These are phyloP conservation scores for Sterna hirundo DNA, from an alignment of 2,113 vertebrate genomes.

Conservation along the genomic window DNA sequence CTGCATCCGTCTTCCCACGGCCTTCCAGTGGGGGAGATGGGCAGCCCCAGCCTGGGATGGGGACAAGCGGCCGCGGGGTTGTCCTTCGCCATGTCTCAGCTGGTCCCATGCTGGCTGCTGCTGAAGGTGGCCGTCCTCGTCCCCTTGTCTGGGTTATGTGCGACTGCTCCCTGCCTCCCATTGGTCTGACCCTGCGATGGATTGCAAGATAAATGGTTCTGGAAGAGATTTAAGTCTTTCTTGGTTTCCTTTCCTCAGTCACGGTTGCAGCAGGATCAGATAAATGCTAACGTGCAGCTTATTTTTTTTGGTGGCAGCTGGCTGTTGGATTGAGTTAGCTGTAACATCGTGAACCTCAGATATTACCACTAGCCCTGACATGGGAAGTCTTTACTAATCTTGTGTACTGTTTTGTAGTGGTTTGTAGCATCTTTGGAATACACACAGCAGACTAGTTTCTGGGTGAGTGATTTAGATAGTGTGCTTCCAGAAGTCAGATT, in stretches of 20 bases:
- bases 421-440: neutral
- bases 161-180: fast-evolving
- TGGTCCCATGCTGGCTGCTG: neutral
- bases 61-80: neutral
- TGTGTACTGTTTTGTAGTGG: neutral
- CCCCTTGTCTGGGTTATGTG: fast-evolving
- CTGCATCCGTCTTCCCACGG: neutral
- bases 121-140: neutral
- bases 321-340: neutral
- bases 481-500: neutral
- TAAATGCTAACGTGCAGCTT: neutral
- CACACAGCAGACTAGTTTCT: neutral
- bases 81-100: fast-evolving
- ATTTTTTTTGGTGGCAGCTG: neutral
- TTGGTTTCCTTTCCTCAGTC: neutral
- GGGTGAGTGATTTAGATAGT: neutral
- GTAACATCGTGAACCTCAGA: fast-evolving
- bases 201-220: neutral
- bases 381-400: neutral
- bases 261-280: neutral
- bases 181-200: neutral
- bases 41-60: fast-evolving
- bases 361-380: neutral
- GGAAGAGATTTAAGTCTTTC: neutral
- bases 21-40: fast-evolving